Percentiles rank a stretch among this genome's conserved stretches.
Conservation (phyloP, 2,797 vertebrate species). For the Gobio occitaniae region DNA sequence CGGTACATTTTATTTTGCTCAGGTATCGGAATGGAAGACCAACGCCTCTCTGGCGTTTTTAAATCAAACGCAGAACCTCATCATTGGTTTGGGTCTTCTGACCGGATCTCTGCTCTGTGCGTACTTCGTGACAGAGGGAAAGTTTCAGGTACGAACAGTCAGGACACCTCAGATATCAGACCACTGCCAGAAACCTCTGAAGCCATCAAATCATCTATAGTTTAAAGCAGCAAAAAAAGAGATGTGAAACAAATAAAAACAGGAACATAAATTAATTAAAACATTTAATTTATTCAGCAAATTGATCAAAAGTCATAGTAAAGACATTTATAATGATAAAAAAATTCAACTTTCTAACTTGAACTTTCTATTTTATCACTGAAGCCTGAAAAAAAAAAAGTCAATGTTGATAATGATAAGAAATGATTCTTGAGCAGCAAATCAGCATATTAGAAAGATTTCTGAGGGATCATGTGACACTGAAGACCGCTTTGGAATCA, state of each 20-base stretch:
- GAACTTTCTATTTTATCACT: background rate
- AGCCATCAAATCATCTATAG: background rate
- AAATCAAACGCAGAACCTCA: constrained; percentile 94
- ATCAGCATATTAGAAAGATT: background rate
- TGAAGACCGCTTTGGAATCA: background rate
- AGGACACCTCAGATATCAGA: background rate
- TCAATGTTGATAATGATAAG: background rate
- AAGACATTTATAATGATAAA: background rate
- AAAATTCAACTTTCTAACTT: background rate
- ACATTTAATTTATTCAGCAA: background rate
- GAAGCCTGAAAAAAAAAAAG: background rate
- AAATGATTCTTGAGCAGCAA: background rate
- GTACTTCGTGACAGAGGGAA: constrained; percentile 91
- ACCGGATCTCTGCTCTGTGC: constrained; percentile 92
- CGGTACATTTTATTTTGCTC: background rate
- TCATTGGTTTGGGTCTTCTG: constrained; percentile 89
- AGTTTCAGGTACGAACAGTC: constrained; percentile 80
- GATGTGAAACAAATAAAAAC: background rate
- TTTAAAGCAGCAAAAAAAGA: background rate
- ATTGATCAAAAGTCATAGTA: background rate
- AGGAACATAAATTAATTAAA: background rate
- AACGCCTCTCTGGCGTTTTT: constrained; percentile 90
- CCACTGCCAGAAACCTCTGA: background rate
- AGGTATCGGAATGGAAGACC: constrained; percentile 92
- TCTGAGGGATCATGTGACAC: background rate